phyloP scores from a whole-genome alignment of 2,113 vertebrate species.

The Brienomyrus longianalis region DNA sequence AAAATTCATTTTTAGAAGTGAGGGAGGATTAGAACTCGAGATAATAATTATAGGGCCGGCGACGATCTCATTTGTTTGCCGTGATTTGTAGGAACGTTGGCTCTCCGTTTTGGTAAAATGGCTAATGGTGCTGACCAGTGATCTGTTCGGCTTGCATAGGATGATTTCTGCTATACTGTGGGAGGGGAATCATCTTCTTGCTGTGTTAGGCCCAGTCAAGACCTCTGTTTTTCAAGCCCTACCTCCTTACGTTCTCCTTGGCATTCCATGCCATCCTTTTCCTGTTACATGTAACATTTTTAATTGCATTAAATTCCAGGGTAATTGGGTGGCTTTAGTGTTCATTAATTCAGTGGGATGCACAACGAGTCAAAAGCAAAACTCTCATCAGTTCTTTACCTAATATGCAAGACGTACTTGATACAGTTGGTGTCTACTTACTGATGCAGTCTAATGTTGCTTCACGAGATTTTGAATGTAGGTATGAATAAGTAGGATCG shows the following conservation, averaged over 20 bases:
- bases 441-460: background rate
- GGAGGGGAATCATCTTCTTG: background rate
- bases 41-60: slow-evolving; percentile 43
- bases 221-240: background rate
- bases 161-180: slow-evolving; percentile 32
- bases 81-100: slow-evolving; percentile 48
- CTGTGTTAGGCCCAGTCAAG: background rate
- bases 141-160: slow-evolving; percentile 35
- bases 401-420: background rate
- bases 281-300: slow-evolving; percentile 38
- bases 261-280: slow-evolving; percentile 21
- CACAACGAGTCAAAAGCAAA: background rate
- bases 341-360: background rate
- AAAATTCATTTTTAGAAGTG: slow-evolving; percentile 64
- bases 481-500: background rate
- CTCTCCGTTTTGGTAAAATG: slow-evolving; percentile 18
- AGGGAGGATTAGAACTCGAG: slow-evolving; percentile 46
- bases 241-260: background rate
- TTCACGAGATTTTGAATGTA: background rate
- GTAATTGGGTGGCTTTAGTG: background rate
- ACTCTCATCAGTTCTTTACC: background rate
- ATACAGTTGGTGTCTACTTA: background rate
- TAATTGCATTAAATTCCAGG: slow-evolving; percentile 21
- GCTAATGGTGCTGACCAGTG: slow-evolving; percentile 30
- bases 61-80: slow-evolving; percentile 46